Evolutionary conservation across 92 coral and sea anemone species (phyloP).

Genomic region (Actinernus sp.): DNA sequence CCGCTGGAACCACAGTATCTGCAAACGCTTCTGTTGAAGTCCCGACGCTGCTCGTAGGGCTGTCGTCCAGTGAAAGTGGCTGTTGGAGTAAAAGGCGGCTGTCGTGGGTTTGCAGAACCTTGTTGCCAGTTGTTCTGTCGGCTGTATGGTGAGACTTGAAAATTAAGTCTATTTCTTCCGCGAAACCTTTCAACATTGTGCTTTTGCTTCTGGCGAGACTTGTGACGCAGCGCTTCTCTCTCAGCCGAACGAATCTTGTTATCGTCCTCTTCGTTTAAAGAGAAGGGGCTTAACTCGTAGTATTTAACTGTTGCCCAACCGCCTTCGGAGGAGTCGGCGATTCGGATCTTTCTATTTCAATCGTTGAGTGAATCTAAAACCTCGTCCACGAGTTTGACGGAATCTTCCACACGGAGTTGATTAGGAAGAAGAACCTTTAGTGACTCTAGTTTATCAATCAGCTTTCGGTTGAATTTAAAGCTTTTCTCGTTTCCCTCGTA

Average conservation of each 20-base stretch:
- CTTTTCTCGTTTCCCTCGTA: background rate
- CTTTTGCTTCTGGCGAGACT: background rate
- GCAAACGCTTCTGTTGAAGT: background rate
- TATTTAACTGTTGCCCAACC: conserved; percentile 13
- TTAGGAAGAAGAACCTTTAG: background rate
- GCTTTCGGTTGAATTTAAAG: background rate
- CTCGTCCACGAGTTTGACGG: background rate
- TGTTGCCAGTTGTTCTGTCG: background rate
- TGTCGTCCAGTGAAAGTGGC: background rate
- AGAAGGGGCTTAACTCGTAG: conserved; percentile 1
- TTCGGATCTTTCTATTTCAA: conserved; percentile 3
- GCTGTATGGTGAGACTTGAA: background rate
- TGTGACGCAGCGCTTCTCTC: background rate
- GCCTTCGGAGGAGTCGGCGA: conserved; percentile 11
- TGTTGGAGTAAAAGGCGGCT: background rate
- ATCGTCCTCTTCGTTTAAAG: conserved; percentile 8
- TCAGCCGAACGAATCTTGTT: conserved; percentile 5
- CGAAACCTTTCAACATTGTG: background rate
- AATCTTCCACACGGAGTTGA: background rate
- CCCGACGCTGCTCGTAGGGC: background rate
- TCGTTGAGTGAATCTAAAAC: background rate
- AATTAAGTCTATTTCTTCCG: background rate
- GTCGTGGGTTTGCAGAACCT: background rate
- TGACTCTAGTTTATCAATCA: background rate
- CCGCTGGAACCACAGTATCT: conserved; percentile 5